Base-by-base conservation (phyloP, 2,888 invertebrate species). In the Camptogramma bilineatum region DNA sequence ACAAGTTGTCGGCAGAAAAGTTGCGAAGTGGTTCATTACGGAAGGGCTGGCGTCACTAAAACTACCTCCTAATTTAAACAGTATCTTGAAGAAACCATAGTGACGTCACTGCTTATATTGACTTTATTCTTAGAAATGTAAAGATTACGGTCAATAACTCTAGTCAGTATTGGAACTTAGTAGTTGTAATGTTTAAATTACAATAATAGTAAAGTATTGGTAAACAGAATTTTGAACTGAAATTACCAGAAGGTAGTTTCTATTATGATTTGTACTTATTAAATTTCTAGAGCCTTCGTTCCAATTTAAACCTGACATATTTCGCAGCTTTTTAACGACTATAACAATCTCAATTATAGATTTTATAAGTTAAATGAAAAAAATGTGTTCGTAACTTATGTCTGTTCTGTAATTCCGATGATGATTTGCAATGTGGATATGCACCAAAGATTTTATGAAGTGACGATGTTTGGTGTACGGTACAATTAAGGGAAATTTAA, bases 371-470 rank as follows among this genome's bases (percentile, higher is more conserved):
- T 78, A 84, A 83, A 82, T 87, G 84, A 88, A 83, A 78, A 82
- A 83, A 87, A 90, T 92, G 92, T 93, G 92, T 91, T 92, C 91
- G 91, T 90, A 83, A 86, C 85, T 83, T 82, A 84, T 80, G 81
- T 83, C 82, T 85, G 84, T 83, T 86, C 78, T 64, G 80, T 86
- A 82, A 88, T 89, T 89, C 90, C 85, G 89, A 88, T 85, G n/a
- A n/a, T n/a, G n/a, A 80, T 85, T 84, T 87, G 87, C 86, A 87
- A 88, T 87, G 88, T 91, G 87, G 87, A 91, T 88, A 85, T 87
- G 89, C 93, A 91, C 93, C 93, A 93, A 93, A 93, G 93, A 93
- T 92, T n/a, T 90, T 91, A 87, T 89, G 86, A 89, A 87, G 83
- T 85, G 81, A 86, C 83, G 82, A 87, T 62, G 55, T 89, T 92